Conservation (phyloP, 2,888 invertebrate species). For the Candidula unifasciata region DNA sequence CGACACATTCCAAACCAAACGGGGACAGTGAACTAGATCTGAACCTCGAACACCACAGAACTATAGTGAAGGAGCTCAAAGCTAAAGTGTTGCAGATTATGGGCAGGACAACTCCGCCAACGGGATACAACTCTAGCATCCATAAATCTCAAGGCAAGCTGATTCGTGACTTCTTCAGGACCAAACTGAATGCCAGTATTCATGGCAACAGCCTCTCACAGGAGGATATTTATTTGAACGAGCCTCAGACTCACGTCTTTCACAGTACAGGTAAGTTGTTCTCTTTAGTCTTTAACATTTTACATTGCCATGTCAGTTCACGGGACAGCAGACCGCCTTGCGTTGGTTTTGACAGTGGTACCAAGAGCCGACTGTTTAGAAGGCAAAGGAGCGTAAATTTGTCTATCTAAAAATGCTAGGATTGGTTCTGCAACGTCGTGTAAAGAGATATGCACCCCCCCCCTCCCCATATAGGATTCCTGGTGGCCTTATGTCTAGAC, state of each 20-base stretch:
- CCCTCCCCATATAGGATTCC: no score
- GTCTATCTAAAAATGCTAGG: no score
- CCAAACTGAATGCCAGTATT: not conserved
- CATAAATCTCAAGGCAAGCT: not conserved
- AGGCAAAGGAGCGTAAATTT: no score
- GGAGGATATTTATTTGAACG: conserved; percentile 15
- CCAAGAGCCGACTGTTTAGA: no score
- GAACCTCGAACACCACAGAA: conserved; percentile 9
- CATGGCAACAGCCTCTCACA: not conserved
- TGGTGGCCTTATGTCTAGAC: no score
- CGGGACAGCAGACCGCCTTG: no score
- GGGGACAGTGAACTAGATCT: conserved; percentile 7
- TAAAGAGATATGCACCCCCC: no score
- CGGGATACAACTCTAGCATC: not conserved
- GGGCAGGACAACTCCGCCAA: not conserved
- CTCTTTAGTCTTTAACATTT: not conserved
- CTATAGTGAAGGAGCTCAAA: conserved; percentile 6
- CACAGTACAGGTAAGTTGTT: conserved; percentile 24
- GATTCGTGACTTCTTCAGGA: conserved; percentile 15
- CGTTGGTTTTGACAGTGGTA: not conserved
- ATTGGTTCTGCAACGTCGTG: no score
- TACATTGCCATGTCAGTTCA: no score
- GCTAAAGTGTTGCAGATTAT: conserved; percentile 3
- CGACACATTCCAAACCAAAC: not conserved
- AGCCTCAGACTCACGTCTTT: not conserved